These are phyloP conservation scores for Eucera pruinosa DNA, from an alignment of 2,888 invertebrate genomes.

Conservation along the genomic window DNA sequence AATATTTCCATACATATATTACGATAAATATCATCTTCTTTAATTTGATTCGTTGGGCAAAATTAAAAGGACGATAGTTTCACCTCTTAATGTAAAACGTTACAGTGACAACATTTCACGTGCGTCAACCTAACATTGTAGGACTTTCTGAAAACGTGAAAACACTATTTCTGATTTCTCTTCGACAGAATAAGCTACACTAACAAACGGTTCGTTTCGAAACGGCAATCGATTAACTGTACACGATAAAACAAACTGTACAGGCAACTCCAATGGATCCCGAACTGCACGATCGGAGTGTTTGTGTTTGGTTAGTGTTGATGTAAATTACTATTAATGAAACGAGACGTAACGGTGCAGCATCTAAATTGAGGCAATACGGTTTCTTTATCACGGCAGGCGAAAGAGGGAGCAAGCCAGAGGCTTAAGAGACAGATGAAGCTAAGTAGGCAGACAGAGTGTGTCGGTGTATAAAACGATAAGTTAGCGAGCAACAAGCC, in stretches of 20 bases:
- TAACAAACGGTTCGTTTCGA: too few species aligned
- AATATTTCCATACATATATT: too few species aligned
- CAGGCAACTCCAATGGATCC: neutral
- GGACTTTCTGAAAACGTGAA: too few species aligned
- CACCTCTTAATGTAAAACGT: too few species aligned
- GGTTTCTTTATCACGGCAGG: slow-evolving; percentile 35
- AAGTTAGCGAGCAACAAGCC: slow-evolving; percentile 55
- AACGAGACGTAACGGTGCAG: slow-evolving; percentile 46
- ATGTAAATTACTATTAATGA: slow-evolving; percentile 56
- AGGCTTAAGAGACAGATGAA: slow-evolving; percentile 29
- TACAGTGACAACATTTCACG: too few species aligned
- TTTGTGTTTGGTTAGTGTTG: slow-evolving; percentile 33
- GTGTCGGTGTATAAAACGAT: slow-evolving; percentile 50
- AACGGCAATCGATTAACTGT: neutral
- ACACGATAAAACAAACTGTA: neutral
- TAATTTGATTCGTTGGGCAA: too few species aligned
- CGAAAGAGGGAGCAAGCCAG: slow-evolving; percentile 6
- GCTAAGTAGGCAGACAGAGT: slow-evolving; percentile 39
- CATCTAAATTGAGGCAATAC: slow-evolving; percentile 53
- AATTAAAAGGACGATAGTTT: too few species aligned
- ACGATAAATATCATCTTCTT: too few species aligned
- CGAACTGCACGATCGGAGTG: neutral
- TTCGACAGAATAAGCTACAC: too few species aligned
- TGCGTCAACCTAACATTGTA: too few species aligned
- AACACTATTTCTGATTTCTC: too few species aligned